These are phyloP conservation scores for Martes flavigula DNA, from an alignment of 2,797 vertebrate genomes.

Conservation along the genomic window DNA sequence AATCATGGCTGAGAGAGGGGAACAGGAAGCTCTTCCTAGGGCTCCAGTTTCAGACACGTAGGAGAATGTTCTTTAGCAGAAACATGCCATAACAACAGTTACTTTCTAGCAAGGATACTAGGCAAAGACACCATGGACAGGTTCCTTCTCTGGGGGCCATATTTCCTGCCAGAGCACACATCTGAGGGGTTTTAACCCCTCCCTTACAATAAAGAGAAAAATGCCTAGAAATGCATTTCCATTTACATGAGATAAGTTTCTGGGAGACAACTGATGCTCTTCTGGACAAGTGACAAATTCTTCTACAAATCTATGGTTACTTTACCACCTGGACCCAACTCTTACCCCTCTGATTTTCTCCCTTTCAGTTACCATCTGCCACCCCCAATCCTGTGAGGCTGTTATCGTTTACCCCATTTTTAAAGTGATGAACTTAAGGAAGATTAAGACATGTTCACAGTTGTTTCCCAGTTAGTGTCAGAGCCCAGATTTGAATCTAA, in stretches of 20 bases:
- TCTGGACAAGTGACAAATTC: background rate
- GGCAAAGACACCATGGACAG: background rate
- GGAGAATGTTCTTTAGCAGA: constrained; percentile 18
- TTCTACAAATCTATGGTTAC: background rate
- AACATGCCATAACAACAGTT: background rate
- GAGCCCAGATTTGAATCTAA: background rate
- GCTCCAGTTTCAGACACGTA: background rate
- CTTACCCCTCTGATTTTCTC: background rate
- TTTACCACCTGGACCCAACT: background rate
- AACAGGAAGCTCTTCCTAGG: background rate
- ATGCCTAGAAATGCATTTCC: background rate
- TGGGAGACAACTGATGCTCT: background rate
- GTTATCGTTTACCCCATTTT: background rate
- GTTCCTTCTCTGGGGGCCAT: background rate
- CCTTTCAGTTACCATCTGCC: background rate
- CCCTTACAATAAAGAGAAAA: background rate
- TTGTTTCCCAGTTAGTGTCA: background rate
- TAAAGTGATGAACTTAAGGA: background rate
- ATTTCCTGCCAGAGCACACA: background rate
- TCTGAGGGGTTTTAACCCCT: background rate
- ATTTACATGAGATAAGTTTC: background rate
- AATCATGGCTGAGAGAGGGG: background rate
- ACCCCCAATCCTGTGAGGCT: background rate
- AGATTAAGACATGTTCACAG: background rate
- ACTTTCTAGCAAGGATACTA: background rate